These are phyloP conservation scores for Augochlora pura DNA, from an alignment of 1,140 invertebrate species.

Conservation along the genomic window DNA sequence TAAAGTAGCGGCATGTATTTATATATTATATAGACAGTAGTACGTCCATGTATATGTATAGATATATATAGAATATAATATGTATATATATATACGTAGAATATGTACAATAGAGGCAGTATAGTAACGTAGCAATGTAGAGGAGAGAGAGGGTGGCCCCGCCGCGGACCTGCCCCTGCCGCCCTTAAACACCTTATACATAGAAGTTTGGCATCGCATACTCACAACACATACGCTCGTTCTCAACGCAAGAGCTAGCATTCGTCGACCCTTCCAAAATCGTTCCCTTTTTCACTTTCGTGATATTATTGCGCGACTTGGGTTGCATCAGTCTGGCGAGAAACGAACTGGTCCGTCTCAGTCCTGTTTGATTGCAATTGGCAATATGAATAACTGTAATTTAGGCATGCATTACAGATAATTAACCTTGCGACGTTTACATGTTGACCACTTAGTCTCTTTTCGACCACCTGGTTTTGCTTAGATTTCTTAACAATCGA, in stretches of 20 bases:
- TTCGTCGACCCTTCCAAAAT: conserved; percentile 51
- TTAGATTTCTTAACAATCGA: too few species aligned
- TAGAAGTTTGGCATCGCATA: conserved; percentile 71
- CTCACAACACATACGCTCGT: conserved; percentile 65
- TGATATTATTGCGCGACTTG: too few species aligned
- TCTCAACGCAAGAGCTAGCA: conserved; percentile 67
- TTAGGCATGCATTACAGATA: too few species aligned
- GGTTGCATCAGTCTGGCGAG: too few species aligned
- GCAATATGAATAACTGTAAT: too few species aligned
- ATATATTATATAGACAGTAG: conserved; percentile 61
- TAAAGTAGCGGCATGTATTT: conserved; percentile 50
- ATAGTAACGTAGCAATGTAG: conserved; percentile 77
- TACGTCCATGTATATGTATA: conserved; percentile 68
- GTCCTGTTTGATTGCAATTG: too few species aligned
- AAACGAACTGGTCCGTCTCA: too few species aligned
- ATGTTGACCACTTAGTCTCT: too few species aligned
- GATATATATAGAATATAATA: conserved; percentile 71
- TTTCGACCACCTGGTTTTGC: too few species aligned
- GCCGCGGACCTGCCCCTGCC: conserved; percentile 74
- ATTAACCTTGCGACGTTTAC: too few species aligned
- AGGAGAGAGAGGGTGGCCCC: conserved; percentile 77
- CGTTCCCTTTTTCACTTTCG: too few species aligned
- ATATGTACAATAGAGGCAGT: conserved; percentile 78
- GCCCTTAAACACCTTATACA: conserved; percentile 71
- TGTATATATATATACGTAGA: conserved; percentile 74